Evolutionary conservation across 1,140 invertebrate species (phyloP).

Genomic region (Drosophila pseudoananassae): DNA sequence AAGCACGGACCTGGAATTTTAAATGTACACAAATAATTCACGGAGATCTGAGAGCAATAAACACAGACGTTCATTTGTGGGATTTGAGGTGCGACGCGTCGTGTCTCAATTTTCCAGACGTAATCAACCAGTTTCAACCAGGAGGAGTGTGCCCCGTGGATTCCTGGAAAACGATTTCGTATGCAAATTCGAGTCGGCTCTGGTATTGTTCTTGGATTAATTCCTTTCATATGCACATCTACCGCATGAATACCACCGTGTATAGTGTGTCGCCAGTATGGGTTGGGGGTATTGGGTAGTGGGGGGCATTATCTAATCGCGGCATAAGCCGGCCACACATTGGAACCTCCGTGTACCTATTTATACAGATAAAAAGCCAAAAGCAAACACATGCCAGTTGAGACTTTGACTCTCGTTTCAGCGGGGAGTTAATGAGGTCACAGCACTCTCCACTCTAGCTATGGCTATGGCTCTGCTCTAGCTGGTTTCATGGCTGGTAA

Average conservation of each 20-base stretch:
- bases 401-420: constrained; percentile 40
- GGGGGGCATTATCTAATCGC: constrained; percentile 66
- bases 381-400: constrained; percentile 53
- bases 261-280: constrained; percentile 34
- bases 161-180: constrained; percentile 34
- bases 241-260: too few species aligned
- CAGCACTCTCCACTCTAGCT: constrained; percentile 40
- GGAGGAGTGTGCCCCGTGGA: constrained; percentile 31
- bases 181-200: constrained; percentile 27
- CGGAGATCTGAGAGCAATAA: constrained; percentile 26
- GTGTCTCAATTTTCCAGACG: constrained; percentile 34
- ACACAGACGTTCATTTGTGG: constrained; percentile 11
- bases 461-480: constrained; percentile 6
- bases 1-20: constrained; percentile 44
- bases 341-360: constrained; percentile 26
- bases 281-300: background rate
- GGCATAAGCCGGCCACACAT: constrained; percentile 59
- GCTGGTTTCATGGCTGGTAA: constrained; percentile 47
- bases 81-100: constrained; percentile 40
- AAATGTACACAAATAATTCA: constrained; percentile 39
- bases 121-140: constrained; percentile 27
- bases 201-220: constrained; percentile 12
- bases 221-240: constrained; percentile 34
- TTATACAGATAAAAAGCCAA: constrained; percentile 51
- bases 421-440: constrained; percentile 69